These are phyloP conservation scores for Tigriopus californicus DNA, from an alignment of 2,888 invertebrate species.

Conservation along the genomic window DNA sequence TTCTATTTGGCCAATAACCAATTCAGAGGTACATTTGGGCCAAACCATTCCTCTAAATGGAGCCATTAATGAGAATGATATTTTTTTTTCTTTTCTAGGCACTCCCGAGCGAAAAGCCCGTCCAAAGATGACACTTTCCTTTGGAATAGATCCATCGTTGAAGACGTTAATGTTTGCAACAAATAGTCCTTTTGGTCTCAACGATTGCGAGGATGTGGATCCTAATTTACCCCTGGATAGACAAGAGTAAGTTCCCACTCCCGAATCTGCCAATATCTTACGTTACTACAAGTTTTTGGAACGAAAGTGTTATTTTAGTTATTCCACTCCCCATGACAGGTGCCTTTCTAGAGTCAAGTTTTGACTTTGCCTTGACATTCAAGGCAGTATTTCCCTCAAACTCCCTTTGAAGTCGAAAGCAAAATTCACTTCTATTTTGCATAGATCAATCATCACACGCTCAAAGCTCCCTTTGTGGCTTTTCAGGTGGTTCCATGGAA, in stretches of 20 bases:
- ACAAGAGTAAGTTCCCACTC: conserved; percentile 47
- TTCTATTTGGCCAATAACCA: conserved; percentile 6
- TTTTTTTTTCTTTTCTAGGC: not conserved
- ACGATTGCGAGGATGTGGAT: conserved; percentile 49
- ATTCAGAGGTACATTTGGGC: not conserved
- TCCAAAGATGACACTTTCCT: not conserved
- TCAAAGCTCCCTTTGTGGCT: not conserved
- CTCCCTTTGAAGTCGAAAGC: not conserved
- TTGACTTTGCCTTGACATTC: too few relatives aligned
- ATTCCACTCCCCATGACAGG: too few relatives aligned
- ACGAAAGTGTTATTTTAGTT: too few relatives aligned
- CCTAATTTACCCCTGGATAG: conserved; percentile 60
- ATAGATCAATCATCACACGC: not conserved
- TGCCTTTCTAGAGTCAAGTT: too few relatives aligned
- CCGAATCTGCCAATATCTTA: not conserved
- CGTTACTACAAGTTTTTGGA: too few relatives aligned
- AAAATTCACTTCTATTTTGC: not conserved
- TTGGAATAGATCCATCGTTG: not conserved
- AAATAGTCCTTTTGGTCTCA: not conserved
- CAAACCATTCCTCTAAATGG: not conserved
- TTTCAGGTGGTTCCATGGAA: conserved; percentile 72
- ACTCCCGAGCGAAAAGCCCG: not conserved
- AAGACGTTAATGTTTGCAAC: conserved; percentile 3
- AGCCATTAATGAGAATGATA: not conserved
- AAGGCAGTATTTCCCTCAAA: too few relatives aligned